These are phyloP conservation scores for Pseudeuparius sepicola DNA, from an alignment of 2,888 invertebrate genomes.

Conservation along the genomic window DNA sequence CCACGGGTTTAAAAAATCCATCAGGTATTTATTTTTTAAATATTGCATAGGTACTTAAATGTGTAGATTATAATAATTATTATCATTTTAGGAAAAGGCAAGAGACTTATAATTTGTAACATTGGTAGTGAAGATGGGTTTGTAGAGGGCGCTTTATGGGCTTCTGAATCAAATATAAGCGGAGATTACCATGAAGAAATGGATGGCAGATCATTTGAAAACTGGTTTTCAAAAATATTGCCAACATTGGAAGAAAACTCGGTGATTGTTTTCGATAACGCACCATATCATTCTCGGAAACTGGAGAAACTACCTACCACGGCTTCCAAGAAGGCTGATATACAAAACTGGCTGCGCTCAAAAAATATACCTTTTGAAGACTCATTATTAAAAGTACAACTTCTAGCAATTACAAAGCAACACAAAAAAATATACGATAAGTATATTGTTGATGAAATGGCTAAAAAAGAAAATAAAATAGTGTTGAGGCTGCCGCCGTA, in stretches of 20 bases:
- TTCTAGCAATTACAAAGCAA: conserved; percentile 19
- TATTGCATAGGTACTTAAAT: conserved; percentile 6
- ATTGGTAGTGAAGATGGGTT: conserved; percentile 21
- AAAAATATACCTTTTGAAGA: conserved; percentile 24
- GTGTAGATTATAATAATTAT: too few species aligned
- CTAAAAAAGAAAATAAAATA: conserved; percentile 26
- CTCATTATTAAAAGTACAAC: conserved; percentile 23
- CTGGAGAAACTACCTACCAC: conserved; percentile 18
- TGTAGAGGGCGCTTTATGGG: conserved; percentile 13
- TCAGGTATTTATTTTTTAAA: conserved; percentile 14
- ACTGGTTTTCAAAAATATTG: conserved; percentile 18
- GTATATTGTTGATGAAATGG: conserved; percentile 29
- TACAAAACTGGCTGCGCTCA: conserved; percentile 23
- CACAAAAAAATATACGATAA: conserved; percentile 21
- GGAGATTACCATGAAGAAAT: conserved; percentile 18
- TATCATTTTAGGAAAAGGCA: conserved; percentile 12
- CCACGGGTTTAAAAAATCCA: conserved; percentile 20
- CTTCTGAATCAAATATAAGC: conserved; percentile 17
- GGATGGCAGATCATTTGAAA: conserved; percentile 17
- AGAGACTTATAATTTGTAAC: conserved; percentile 17
- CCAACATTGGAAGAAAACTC: conserved; percentile 15
- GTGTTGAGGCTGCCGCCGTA: conserved; percentile 31
- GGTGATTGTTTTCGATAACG: conserved; percentile 21
- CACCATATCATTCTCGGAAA: conserved; percentile 18
- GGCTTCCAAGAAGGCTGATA: conserved; percentile 18